These are phyloP conservation scores for Aporophyla lueneburgensis DNA, from an alignment of 2,888 invertebrate genomes.

Conservation along the genomic window DNA sequence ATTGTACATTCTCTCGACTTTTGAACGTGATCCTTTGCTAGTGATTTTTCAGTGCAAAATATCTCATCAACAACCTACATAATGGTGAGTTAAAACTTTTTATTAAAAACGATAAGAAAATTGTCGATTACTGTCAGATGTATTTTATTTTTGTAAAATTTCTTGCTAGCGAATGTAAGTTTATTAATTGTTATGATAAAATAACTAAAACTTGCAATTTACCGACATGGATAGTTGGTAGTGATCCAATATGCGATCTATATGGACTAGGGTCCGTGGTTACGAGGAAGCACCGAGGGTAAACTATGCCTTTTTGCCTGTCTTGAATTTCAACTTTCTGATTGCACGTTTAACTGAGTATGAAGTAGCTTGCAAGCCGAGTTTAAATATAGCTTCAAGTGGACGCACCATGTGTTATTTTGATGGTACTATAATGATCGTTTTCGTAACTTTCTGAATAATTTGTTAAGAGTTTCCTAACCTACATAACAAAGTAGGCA, in stretches of 20 bases:
- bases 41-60: conserved; percentile 49
- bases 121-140: conserved; percentile 43
- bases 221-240: conserved; percentile 41
- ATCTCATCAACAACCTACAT: conserved; percentile 30
- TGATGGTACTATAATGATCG: not conserved
- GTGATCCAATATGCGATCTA: conserved; percentile 76
- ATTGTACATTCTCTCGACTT: conserved; percentile 66
- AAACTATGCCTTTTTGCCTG: conserved; percentile 8
- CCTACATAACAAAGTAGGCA: not conserved
- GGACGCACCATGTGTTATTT: conserved; percentile 8
- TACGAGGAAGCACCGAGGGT: conserved; percentile 67
- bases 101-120: conserved; percentile 35
- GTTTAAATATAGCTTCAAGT: conserved; percentile 23
- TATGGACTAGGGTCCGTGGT: conserved; percentile 80
- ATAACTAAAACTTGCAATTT: not conserved
- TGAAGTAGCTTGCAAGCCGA: not conserved
- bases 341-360: conserved; percentile 18
- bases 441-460: not conserved
- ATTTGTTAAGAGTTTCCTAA: conserved; percentile 17
- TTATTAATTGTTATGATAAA: not conserved
- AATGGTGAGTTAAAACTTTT: conserved; percentile 73
- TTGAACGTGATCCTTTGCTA: conserved; percentile 62
- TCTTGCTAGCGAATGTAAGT: conserved; percentile 19
- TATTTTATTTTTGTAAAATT: conserved; percentile 40
- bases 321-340: not conserved